A percentile compares a stretch with the other conserved stretches of the same genome.
Conservation (phyloP, 2,888 invertebrate species). For the Tortricodes alternella region DNA sequence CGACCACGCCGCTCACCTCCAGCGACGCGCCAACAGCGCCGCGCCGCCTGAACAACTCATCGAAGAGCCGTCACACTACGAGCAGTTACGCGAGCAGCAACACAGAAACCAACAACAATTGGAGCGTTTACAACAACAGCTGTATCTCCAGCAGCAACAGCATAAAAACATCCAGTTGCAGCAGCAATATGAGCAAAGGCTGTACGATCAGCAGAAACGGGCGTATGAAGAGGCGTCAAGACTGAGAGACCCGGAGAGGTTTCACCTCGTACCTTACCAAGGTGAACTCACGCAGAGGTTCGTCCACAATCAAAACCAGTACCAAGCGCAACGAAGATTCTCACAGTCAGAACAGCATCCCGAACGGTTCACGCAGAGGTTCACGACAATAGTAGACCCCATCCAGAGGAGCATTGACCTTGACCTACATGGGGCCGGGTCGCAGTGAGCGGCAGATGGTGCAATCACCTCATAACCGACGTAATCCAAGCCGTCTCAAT, state of each 20-base stretch:
- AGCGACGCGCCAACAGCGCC: slow-evolving; percentile 64
- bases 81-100: slow-evolving; percentile 34
- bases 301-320: slow-evolving; percentile 42
- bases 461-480: neutral
- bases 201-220: slow-evolving; percentile 46
- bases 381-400: slow-evolving; percentile 37
- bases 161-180: slow-evolving; percentile 34
- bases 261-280: slow-evolving; percentile 32
- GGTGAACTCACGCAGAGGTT: slow-evolving; percentile 40
- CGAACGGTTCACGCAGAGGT: slow-evolving; percentile 33
- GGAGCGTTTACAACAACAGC: slow-evolving; percentile 37
- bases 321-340: slow-evolving; percentile 37
- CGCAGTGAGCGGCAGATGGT: slow-evolving; percentile 46
- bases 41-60: slow-evolving; percentile 48
- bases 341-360: slow-evolving; percentile 1
- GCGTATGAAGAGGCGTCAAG: slow-evolving; percentile 7
- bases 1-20: slow-evolving; percentile 53
- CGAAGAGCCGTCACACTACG: slow-evolving; percentile 35
- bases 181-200: slow-evolving; percentile 43
- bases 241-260: slow-evolving; percentile 25
- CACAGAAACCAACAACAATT: slow-evolving; percentile 42
- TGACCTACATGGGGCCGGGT: slow-evolving; percentile 61
- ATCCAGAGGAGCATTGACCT: slow-evolving; percentile 62
- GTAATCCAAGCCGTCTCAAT: neutral
- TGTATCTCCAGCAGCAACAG: slow-evolving; percentile 36